Percentiles rank a stretch among this genome's conserved stretches.
These are phyloP conservation scores for Enchytraeus crypticus DNA, from an alignment of 2,888 invertebrate genomes.

Conservation along the genomic window DNA sequence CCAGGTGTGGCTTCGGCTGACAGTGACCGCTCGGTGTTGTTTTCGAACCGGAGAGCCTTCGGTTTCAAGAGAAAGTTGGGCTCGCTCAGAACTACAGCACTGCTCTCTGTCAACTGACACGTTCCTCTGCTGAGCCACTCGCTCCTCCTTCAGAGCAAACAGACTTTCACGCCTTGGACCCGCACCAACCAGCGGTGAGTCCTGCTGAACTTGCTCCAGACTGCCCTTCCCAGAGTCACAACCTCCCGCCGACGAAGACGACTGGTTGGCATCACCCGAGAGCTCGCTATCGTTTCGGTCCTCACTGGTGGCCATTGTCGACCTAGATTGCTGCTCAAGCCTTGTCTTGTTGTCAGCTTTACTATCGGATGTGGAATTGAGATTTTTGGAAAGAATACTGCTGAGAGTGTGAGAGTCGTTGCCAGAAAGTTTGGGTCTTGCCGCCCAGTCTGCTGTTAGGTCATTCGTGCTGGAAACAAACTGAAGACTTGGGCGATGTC, in stretches of 20 bases:
- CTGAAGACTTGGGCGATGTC: background rate
- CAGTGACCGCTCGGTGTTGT: conserved; percentile 2
- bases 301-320: background rate
- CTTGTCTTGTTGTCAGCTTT: background rate
- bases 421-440: background rate
- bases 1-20: conserved; percentile 5
- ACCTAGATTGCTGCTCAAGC: background rate
- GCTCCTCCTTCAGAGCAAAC: background rate
- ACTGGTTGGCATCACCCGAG: background rate
- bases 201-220: background rate
- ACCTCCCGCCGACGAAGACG: background rate
- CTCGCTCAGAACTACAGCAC: conserved; percentile 1
- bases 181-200: background rate
- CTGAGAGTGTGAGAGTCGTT: background rate
- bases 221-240: background rate
- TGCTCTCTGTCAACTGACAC: conserved; percentile 3
- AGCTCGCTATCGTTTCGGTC: background rate
- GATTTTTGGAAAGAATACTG: background rate
- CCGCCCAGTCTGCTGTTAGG: background rate
- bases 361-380: background rate
- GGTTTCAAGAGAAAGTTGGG: background rate
- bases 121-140: background rate
- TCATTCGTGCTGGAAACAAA: background rate
- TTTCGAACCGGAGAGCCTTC: background rate
- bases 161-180: background rate